Conservation (phyloP, 2,113 vertebrate species). For the Gopherus evgoodei region DNA sequence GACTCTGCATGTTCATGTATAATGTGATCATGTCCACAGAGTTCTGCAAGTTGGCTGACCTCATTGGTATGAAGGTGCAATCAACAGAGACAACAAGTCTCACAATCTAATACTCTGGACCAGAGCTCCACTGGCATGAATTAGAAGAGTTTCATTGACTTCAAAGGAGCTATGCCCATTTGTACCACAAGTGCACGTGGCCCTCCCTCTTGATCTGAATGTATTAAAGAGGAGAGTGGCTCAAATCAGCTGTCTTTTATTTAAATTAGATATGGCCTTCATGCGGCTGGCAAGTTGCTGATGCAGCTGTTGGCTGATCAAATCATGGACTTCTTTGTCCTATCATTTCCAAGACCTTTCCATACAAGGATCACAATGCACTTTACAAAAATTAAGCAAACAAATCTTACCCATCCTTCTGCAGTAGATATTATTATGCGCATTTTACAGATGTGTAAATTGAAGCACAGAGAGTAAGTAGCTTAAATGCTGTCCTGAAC, state of each 20-base stretch:
- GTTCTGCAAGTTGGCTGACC: background rate
- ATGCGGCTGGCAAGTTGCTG: background rate
- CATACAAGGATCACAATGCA: background rate
- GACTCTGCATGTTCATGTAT: accelerated
- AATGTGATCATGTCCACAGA: background rate
- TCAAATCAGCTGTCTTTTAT: background rate
- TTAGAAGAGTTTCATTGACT: background rate
- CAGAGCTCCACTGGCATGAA: background rate
- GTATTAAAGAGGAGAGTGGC: background rate
- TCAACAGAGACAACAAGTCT: background rate
- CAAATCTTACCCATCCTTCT: background rate
- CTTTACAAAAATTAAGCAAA: background rate
- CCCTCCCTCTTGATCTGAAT: background rate
- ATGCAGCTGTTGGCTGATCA: background rate
- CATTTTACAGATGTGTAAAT: slow-evolving; percentile 21
- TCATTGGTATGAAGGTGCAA: background rate
- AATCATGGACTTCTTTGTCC: background rate
- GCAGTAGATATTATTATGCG: background rate
- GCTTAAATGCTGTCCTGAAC: background rate
- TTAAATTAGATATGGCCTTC: background rate
- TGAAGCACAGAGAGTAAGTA: background rate
- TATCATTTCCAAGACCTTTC: background rate
- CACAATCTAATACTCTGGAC: background rate
- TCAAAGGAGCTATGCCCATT: background rate
- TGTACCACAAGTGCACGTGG: background rate